Evolutionary conservation across 2,113 vertebrate genomes (phyloP), one percentile per base, ranked within the genome.

Genomic region (Ictalurus furcatus): DNA sequence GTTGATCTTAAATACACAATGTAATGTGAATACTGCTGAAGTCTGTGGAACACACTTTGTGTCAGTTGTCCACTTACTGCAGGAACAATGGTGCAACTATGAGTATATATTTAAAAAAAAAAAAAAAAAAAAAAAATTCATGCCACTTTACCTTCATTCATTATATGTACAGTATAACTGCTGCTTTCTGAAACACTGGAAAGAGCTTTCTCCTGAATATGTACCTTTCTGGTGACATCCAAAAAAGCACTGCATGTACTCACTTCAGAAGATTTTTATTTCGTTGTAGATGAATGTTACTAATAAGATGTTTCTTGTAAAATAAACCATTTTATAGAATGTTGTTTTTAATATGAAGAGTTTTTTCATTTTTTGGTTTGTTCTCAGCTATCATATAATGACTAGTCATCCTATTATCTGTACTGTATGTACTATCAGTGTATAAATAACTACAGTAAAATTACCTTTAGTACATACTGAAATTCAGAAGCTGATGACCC

Each of bases 261-360:
- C 73, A 84, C 28, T 52, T 16, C 90, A 91, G 54, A 89, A 88
- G 89, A 92, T 61, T 92, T 94, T 93, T 93, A 89, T 81, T 90
- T 91, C 73, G 90, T 87, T 93, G 91, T 94, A 93, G 92, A 92
- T 83, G 89, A 94, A 93, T 92, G 90, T 93, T 87, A 94, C 93
- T 94, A 94, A 94, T 87, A 92, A 92, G 91, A 89, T 54, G 78
- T 92, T 84, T 81, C 90, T 92, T 96, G 94, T 93, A 94, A 90
- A 93, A 93, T 89, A 93, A 92, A 91, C 23, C 21, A 69, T 94
- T 95, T 95, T 94, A 89, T 93, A 93, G 80, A 90, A 81, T 34
- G 44, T 34, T 87, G 84, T 79, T 69, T 74, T 81, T 63, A 81
- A 85, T 81, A 23, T 83, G 54, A 69, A 73, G 56, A 13, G 80